Base-by-base conservation (phyloP, 2,113 vertebrate genomes). In the Dipodomys spectabilis region DNA sequence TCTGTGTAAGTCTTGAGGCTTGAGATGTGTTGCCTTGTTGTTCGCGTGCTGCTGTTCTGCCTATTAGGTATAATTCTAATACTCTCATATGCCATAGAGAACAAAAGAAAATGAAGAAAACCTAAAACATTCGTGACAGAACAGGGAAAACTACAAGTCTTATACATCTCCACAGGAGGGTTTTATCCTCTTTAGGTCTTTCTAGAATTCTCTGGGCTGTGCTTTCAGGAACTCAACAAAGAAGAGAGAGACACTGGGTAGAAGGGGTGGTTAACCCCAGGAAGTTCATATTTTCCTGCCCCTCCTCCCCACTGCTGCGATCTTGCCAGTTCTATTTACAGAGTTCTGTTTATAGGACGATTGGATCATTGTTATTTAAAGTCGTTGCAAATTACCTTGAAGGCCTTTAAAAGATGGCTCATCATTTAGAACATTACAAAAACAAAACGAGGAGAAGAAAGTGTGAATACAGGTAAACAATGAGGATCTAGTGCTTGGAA, bases 351-450 rank as follows among this genome's bases (percentile, higher is more conserved):
- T 77, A 86, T 71, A 94, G 84, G 79, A 64, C 68, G 77, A 72
- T 86, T 86, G 93, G 87, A 89, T 95, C 72, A 75, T 49, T 94
- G 90, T 95, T 93, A 75, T 94, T 92, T 68, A 82, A 95, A 94
- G 88, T 72, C 53, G 57, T 85, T 92, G n/a, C 68, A 69, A 44
- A 86, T 79, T 57, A 94, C 87, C 71, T 93, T 83, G 87, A 86
- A 90, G 78, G 78, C 3, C 3, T 77, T 91, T 84, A 72, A 84
- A 84, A 91, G 67, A 32, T 19, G n/a, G 20, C 28, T 87, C 9
- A 96, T 88, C 82, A 86, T 88, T 92, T 96, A 92, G 79, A 85
- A 90, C 45, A 57, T 90, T 67, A 68, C 53, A 57, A 57, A 57
- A 49, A 49, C 49, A 86, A 20, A 90, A 73, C 81, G 49, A 49